Evolutionary conservation across 2,797 vertebrate species (phyloP).

Genomic region (Threskiornis aethiopicus): DNA sequence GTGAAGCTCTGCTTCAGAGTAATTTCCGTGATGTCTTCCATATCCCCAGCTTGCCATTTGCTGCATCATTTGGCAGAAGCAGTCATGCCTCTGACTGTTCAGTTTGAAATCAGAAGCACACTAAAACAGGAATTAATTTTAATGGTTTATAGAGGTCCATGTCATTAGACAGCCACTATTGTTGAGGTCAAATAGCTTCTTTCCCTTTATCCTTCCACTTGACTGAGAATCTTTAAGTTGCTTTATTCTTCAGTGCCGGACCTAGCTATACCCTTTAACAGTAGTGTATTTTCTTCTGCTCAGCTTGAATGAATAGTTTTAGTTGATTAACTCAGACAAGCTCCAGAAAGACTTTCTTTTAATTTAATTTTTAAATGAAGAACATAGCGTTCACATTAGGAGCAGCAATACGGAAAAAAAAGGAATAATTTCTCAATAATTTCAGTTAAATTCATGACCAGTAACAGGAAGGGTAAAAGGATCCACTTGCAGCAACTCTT

Average conservation of each 20-base stretch:
- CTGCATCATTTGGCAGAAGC: background rate
- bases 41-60: background rate
- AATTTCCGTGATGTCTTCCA: background rate
- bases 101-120: background rate
- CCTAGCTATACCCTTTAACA: background rate
- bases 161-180: background rate
- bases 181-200: background rate
- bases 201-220: background rate
- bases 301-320: background rate
- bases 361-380: constrained; percentile 39
- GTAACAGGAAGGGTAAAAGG: constrained; percentile 16
- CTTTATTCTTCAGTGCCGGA: background rate
- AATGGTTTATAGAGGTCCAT: background rate
- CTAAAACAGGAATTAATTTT: background rate
- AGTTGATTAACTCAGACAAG: constrained; percentile 17
- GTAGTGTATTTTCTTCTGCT: background rate
- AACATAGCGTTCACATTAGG: constrained; percentile 14
- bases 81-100: background rate
- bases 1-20: background rate
- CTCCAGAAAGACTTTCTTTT: background rate
- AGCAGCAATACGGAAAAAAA: background rate
- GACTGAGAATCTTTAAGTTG: background rate
- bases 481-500: constrained; percentile 28
- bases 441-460: constrained; percentile 15
- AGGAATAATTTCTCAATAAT: constrained; percentile 3